Evolutionary conservation across 23 tunicate species (phyloP), one percentile per base, ranked within the genome.

Genomic region (Trididemnum miniatum): DNA sequence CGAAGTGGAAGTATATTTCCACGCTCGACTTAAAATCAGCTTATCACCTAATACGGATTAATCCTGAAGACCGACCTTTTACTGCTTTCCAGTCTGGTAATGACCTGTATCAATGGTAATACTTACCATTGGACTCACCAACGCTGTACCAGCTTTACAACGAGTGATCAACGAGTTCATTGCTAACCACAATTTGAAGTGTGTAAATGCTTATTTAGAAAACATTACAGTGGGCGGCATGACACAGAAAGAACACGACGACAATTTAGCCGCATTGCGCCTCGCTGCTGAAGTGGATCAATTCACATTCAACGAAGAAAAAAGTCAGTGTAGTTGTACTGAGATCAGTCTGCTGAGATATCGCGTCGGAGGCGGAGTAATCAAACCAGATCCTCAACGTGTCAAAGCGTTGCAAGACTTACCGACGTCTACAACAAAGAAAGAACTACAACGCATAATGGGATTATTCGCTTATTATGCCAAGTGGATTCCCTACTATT

Each of bases 81-180:
- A 44, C 80, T 15, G 80, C 80, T 5, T 76, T 76, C 24, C 29
- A 49, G 18, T n/a, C 80, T 4, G 51, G 77, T 9, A 5, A 20
- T 20, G 30, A 76, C 24, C 31, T 76, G 28, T 76, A 44, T 44
- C 72, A 76, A 34, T 76, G 29, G 18, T 7, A 7, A n/a, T 72
- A 15, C 23, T 76, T 72, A 31, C 65, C 38, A 49, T 76, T 44
- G 80, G 80, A 4, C 5, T 76, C 4, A 76, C 80, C 9, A 76
- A 76, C 24, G 80, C 29, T 5, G 80, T 76, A 76, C 65, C 80
- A 29, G 65, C 33, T n/a, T 76, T 76, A 5, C 80, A 76, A 27
- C 26, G 80, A 49, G 28, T 22, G 3, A 40, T 76, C 29, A 34
- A 76, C 24, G 3, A 76, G 12, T 18, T 76, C 9, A 26, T 76